Conservation (phyloP, 2,113 vertebrate genomes). For the Tragulus kanchil region DNA sequence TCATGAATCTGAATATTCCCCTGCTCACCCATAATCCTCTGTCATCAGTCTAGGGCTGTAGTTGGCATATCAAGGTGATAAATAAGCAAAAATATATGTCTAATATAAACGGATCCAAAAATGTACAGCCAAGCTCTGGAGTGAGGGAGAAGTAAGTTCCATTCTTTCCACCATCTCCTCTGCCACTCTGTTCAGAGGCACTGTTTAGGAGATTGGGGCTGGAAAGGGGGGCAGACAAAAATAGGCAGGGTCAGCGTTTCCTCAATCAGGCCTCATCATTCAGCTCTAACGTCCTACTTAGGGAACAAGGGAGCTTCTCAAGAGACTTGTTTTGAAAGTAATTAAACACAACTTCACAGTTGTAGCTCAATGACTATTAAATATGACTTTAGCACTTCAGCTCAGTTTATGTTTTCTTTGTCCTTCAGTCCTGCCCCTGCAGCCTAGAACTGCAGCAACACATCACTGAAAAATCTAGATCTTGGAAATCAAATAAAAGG, state of each 20-base stretch:
- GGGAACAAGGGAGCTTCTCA: constrained; percentile 44
- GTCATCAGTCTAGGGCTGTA: background rate
- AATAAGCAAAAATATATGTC: background rate
- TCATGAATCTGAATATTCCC: background rate
- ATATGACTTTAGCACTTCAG: background rate
- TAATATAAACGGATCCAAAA: background rate
- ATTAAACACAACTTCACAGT: constrained; percentile 41
- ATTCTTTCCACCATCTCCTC: background rate
- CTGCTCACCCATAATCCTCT: background rate
- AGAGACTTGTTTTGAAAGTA: background rate
- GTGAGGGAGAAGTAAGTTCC: background rate
- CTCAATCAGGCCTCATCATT: background rate
- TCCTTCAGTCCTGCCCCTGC: background rate
- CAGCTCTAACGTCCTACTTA: background rate
- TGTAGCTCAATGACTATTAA: constrained; percentile 7
- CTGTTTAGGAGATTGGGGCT: background rate
- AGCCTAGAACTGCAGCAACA: background rate
- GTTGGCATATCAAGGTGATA: background rate
- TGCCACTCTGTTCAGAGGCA: background rate
- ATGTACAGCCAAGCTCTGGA: background rate
- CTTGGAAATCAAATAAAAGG: background rate
- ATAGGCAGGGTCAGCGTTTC: background rate
- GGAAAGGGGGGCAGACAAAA: background rate
- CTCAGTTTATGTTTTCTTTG: constrained; percentile 13
- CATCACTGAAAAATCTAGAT: background rate